These are phyloP conservation scores for Seriola dumerili DNA, from an alignment of 2,113 vertebrate species.

Conservation along the genomic window DNA sequence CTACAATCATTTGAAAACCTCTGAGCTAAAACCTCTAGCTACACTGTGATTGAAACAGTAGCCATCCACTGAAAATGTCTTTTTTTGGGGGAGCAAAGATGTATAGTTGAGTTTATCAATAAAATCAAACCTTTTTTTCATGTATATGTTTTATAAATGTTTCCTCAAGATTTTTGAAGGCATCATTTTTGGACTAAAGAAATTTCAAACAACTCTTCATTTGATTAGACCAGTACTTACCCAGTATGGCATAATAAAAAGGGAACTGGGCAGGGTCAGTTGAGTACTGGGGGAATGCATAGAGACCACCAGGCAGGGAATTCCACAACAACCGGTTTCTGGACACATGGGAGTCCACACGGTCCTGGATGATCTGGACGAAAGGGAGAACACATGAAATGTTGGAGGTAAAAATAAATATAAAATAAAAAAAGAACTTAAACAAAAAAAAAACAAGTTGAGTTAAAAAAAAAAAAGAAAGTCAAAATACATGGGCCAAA, in stretches of 20 bases:
- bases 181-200: background rate
- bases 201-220: background rate
- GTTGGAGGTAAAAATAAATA: background rate
- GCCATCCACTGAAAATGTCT: background rate
- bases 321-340: conserved; percentile 86
- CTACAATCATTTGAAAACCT: background rate
- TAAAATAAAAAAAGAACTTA: background rate
- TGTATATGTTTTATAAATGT: background rate
- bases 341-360: conserved; percentile 82
- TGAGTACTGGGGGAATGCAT: conserved; percentile 85
- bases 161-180: background rate
- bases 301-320: conserved; percentile 83
- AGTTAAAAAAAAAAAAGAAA: too few species aligned
- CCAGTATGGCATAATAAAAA: conserved; percentile 84
- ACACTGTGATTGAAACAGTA: background rate
- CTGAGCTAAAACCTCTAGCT: background rate
- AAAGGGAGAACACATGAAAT: background rate
- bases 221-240: conserved; percentile 67
- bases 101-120: background rate
- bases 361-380: conserved; percentile 85
- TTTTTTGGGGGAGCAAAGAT: background rate
- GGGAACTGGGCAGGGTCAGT: conserved; percentile 82
- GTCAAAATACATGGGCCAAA: too few species aligned
- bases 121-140: background rate
- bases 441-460: background rate